Evolutionary conservation across 2,888 invertebrate genomes (phyloP).

Genomic region (Eulithis prunata): DNA sequence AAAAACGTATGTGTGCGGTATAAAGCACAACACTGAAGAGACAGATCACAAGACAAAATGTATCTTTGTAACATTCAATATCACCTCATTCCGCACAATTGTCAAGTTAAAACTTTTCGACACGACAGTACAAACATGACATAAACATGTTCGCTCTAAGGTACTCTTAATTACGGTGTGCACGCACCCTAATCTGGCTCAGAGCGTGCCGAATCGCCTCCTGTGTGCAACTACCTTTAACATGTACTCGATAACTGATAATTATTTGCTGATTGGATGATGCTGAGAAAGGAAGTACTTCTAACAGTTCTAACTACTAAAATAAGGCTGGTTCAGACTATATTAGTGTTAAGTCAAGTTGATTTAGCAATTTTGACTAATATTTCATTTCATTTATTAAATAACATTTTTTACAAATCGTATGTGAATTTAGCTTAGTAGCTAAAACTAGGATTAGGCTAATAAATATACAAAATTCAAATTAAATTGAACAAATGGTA

Average conservation of each 20-base stretch:
- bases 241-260: slow-evolving; percentile 30
- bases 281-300: slow-evolving; percentile 12
- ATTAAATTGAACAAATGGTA: no score
- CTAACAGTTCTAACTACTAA: slow-evolving; percentile 11
- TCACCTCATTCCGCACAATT: no score
- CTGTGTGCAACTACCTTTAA: slow-evolving; percentile 45
- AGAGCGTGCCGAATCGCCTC: slow-evolving; percentile 53
- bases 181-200: slow-evolving; percentile 45
- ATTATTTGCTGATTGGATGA: slow-evolving; percentile 31
- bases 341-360: neutral
- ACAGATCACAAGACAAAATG: no score
- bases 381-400: no score
- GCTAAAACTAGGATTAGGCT: no score
- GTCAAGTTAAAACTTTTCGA: slow-evolving; percentile 21
- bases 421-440: no score
- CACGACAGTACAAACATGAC: slow-evolving; percentile 42
- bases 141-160: slow-evolving; percentile 46
- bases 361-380: neutral
- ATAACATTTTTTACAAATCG: no score
- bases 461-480: no score
- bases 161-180: slow-evolving; percentile 50
- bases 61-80: no score
- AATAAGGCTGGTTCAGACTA: no score
- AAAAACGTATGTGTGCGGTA: no score
- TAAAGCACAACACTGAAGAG: no score